phyloP scores from a whole-genome alignment of 2,113 vertebrate genomes.

The Microcebus jonahi region DNA sequence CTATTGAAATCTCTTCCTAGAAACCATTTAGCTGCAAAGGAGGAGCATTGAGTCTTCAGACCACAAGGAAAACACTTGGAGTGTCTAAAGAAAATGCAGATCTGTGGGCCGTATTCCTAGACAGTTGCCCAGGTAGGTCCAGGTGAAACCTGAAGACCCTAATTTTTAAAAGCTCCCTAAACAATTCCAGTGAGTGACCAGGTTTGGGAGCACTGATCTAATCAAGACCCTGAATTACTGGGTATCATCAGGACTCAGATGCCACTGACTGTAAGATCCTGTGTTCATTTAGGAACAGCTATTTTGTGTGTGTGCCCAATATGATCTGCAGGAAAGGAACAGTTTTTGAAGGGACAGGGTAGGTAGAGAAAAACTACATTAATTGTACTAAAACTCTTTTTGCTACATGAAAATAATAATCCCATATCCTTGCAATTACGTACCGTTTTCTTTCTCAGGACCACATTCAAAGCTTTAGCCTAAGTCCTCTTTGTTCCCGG shows the following conservation, averaged over 20 bases:
- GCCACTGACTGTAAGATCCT: background rate
- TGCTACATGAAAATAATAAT: background rate
- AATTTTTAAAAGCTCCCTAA: background rate
- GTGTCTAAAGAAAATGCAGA: background rate
- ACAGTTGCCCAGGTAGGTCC: background rate
- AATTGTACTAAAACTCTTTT: background rate
- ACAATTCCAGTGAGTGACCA: background rate
- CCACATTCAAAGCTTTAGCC: background rate
- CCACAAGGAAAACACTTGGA: background rate
- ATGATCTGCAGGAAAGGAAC: background rate
- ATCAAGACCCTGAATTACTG: background rate
- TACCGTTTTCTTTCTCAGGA: background rate
- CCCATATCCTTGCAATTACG: background rate
- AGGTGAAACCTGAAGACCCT: background rate
- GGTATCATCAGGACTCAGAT: background rate
- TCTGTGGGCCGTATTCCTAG: background rate
- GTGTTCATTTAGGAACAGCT: background rate
- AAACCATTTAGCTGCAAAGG: background rate
- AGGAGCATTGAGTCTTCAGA: background rate
- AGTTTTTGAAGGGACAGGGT: background rate
- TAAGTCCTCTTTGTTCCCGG: background rate
- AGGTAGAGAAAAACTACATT: background rate
- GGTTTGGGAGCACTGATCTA: background rate
- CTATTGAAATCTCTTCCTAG: background rate
- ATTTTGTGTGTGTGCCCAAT: no score